Conservation (phyloP, 1,140 invertebrate genomes). For the Hylyphantes graminicola region DNA sequence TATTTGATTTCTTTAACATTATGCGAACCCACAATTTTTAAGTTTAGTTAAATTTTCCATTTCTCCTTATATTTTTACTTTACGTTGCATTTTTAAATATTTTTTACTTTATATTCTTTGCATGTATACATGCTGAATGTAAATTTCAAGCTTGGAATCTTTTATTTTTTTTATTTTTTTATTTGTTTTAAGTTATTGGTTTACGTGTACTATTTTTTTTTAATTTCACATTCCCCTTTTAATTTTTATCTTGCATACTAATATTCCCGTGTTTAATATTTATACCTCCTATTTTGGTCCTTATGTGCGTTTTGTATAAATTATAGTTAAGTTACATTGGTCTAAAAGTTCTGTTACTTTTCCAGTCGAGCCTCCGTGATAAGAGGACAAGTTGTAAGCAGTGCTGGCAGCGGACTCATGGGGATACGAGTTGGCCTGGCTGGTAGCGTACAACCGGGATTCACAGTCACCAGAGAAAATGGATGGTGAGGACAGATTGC, state of each 20-base stretch:
- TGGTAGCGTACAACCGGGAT: slow-evolving; percentile 90
- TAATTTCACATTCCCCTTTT: neutral
- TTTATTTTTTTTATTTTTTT: too few relatives aligned
- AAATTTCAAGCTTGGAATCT: too few relatives aligned
- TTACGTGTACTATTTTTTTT: neutral
- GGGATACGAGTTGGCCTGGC: slow-evolving; percentile 96
- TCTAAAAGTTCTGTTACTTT: neutral
- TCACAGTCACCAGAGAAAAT: slow-evolving; percentile 73
- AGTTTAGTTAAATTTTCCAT: too few relatives aligned
- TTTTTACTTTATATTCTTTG: too few relatives aligned
- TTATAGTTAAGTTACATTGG: neutral
- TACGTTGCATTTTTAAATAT: too few relatives aligned
- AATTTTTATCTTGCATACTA: neutral
- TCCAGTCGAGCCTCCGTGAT: slow-evolving; percentile 96
- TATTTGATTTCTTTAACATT: too few relatives aligned
- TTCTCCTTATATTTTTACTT: too few relatives aligned
- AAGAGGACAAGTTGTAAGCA: slow-evolving; percentile 93
- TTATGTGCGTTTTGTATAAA: too few relatives aligned
- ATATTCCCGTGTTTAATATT: neutral
- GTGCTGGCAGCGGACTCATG: slow-evolving; percentile 92
- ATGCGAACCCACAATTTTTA: too few relatives aligned
- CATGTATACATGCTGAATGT: too few relatives aligned
- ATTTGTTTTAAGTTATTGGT: too few relatives aligned
- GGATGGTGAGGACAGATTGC: slow-evolving; percentile 47
- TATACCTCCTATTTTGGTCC: neutral